These are phyloP conservation scores for Alouatta palliata DNA, from an alignment of 2,113 vertebrate genomes.

Conservation along the genomic window DNA sequence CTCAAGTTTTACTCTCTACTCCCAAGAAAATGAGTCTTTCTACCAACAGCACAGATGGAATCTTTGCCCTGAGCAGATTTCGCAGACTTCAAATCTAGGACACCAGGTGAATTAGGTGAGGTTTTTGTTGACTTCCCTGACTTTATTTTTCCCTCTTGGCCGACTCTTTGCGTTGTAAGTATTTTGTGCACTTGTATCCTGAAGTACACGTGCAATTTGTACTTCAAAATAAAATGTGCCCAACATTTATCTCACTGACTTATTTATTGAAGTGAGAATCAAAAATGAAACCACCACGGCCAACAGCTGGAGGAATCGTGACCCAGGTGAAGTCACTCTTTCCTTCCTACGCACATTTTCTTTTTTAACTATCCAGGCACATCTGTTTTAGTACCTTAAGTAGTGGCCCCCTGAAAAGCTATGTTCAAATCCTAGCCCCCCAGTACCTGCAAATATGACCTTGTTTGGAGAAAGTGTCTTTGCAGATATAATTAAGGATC, in stretches of 20 bases:
- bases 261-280: background rate
- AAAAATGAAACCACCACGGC: background rate
- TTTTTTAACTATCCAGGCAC: background rate
- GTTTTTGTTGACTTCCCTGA: background rate
- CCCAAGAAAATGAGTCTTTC: conserved; percentile 55
- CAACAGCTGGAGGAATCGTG: background rate
- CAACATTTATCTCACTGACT: background rate
- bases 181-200: background rate
- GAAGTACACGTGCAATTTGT: background rate
- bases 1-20: conserved; percentile 43
- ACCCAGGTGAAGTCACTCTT: background rate
- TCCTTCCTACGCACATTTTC: fast-evolving
- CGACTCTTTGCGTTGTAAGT: background rate
- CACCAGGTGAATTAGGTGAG: background rate
- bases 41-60: background rate
- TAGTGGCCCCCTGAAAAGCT: background rate
- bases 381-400: background rate
- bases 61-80: background rate
- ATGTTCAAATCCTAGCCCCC: background rate
- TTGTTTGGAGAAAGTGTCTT: background rate
- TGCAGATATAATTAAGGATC: background rate
- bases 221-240: background rate
- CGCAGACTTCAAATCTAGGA: background rate
- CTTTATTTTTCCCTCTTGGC: background rate
- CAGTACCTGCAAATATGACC: background rate